phyloP scores from a whole-genome alignment of 2,888 invertebrate species.

The Pasiphila rectangulata region DNA sequence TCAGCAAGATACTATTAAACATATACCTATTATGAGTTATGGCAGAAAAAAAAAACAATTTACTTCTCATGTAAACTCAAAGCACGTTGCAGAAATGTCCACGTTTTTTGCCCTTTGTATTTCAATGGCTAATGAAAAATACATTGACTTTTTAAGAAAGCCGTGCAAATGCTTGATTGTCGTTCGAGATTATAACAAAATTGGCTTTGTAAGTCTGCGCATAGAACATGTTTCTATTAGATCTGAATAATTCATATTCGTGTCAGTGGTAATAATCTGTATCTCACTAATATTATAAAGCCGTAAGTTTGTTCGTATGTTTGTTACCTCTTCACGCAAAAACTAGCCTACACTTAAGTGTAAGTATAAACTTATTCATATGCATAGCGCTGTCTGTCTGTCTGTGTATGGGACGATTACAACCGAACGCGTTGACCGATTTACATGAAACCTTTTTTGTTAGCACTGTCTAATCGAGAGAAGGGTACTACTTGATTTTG shows the following conservation, averaged over 20 bases:
- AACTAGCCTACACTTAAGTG: too few species aligned
- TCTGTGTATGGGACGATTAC: too few species aligned
- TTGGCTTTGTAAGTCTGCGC: conserved; percentile 9
- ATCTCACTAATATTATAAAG: too few species aligned
- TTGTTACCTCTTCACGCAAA: too few species aligned
- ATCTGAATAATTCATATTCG: not conserved
- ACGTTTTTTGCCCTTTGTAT: conserved; percentile 26
- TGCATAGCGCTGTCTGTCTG: too few species aligned
- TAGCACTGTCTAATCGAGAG: too few species aligned
- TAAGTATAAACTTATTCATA: too few species aligned
- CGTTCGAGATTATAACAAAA: conserved; percentile 20
- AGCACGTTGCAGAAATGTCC: conserved; percentile 23
- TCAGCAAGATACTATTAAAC: conserved; percentile 2
- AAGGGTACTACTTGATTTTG: too few species aligned
- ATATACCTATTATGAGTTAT: conserved; percentile 15
- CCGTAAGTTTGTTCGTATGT: too few species aligned
- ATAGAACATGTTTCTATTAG: not conserved
- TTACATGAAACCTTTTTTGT: too few species aligned
- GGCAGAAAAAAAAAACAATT: conserved; percentile 29
- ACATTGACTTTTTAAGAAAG: conserved; percentile 25
- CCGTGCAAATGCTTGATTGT: conserved; percentile 25
- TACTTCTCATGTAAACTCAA: conserved; percentile 24
- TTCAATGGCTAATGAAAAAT: conserved; percentile 30
- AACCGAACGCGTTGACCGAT: too few species aligned
- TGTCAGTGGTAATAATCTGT: too few species aligned